Evolutionary conservation across 2,113 vertebrate species (phyloP), one percentile per base, ranked within the genome.

Genomic region (Zeus faber): DNA sequence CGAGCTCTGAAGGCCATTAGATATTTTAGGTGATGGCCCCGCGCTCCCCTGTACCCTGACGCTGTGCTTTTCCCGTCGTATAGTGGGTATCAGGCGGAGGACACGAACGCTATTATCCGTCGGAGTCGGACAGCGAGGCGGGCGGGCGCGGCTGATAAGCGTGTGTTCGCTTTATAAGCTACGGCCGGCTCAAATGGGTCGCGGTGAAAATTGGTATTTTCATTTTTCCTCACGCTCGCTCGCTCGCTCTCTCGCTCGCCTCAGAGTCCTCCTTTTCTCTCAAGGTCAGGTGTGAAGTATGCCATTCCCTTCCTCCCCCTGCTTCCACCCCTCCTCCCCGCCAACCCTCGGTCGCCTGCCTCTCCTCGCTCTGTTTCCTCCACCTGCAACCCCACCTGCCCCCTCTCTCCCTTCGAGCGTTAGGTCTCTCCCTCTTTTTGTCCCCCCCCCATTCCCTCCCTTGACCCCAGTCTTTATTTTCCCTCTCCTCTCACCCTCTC

Each of bases 11-110:
- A 80, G 62, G 66, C 72, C 65, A 40, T 83, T 72, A 43, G 79
- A 79, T 82, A 53, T 81, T 84, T 83, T 67, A 48, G 78, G 66
- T 76, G 84, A 83, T 71, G 77, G 65, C 63, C n/a, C 70, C 65
- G 60, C 62, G 1, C 79, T 72, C 24, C n/a, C 70, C 63, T 8
- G 48, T 55, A 46, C 58, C 47, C 58, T 54, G 54, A 76, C 41
- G 22, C 7, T 43, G 54, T 63, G 65, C 68, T 67, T 69, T 66
- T 49, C 63, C 50, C 49, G 24, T 9, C 57, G 25, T n/a, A 45
- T 49, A 58, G 68, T 25, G 35, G 53, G 72, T 69, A 82, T 85
- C 79, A 77, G 70, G 65, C 65, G 43, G 72, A 81, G 76, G 77
- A 84, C 81, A 72, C 53, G 74, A 70, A 59, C 65, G 71, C 65